phyloP scores from a whole-genome alignment of 1,140 invertebrate species.

The Papilio glaucus region DNA sequence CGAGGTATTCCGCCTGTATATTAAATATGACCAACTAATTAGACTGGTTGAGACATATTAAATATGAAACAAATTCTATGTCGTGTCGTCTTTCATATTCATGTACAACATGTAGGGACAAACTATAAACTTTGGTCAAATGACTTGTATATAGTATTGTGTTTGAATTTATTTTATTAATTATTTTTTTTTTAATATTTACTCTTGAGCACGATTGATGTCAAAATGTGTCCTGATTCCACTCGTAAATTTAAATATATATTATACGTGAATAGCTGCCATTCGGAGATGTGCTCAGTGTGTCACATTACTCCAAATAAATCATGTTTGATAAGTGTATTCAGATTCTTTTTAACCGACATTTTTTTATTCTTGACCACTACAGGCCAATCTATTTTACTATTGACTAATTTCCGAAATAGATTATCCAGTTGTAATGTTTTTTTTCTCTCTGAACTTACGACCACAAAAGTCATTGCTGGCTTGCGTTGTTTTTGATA shows the following conservation, averaged over 20 bases:
- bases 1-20: slow-evolving; percentile 65
- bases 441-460: too few relatives aligned
- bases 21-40: slow-evolving; percentile 60
- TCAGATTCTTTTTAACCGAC: too few relatives aligned
- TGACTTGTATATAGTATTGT: slow-evolving; percentile 34
- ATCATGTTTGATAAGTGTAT: too few relatives aligned
- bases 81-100: slow-evolving; percentile 55
- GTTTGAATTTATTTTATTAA: slow-evolving; percentile 28
- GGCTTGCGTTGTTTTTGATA: too few relatives aligned
- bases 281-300: too few relatives aligned
- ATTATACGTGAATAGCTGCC: too few relatives aligned
- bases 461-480: too few relatives aligned
- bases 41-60: slow-evolving; percentile 64
- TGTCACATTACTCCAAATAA: too few relatives aligned
- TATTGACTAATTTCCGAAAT: too few relatives aligned
- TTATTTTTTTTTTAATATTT: slow-evolving; percentile 5
- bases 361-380: too few relatives aligned
- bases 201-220: slow-evolving; percentile 41
- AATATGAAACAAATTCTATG: slow-evolving; percentile 49
- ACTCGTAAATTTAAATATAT: slow-evolving; percentile 24
- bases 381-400: too few relatives aligned
- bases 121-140: slow-evolving; percentile 26
- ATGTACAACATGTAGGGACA: slow-evolving; percentile 28
- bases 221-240: slow-evolving; percentile 24
- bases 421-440: too few relatives aligned